These are phyloP conservation scores for Dione vanillae DNA, from an alignment of 2,888 invertebrate genomes.

Conservation along the genomic window DNA sequence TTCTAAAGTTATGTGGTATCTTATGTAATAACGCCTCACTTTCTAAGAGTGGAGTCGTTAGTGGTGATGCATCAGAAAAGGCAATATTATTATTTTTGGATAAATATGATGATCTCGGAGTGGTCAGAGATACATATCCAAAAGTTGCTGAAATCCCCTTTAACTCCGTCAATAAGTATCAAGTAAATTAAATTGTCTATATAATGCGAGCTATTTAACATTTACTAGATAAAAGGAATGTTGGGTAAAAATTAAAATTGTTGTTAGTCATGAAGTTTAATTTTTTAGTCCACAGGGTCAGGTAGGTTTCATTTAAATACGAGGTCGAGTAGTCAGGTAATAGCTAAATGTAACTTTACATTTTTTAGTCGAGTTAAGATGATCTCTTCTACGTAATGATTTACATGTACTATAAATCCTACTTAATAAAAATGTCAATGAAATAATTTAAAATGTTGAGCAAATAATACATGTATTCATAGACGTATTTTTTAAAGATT, in stretches of 20 bases:
- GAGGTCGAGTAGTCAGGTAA: constrained; percentile 11
- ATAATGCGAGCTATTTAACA: not conserved
- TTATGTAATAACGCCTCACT: constrained; percentile 98
- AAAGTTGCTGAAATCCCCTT: constrained; percentile 96
- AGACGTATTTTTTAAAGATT: too few relatives aligned
- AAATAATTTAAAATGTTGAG: not conserved
- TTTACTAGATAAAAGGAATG: not conserved
- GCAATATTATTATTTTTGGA: constrained; percentile 92
- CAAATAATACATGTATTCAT: too few relatives aligned
- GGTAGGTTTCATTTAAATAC: constrained; percentile 17
- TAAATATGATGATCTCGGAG: constrained; percentile 87
- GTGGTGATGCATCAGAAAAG: constrained; percentile 96
- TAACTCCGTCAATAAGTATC: constrained; percentile 97
- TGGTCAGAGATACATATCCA: constrained; percentile 89
- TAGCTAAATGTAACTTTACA: constrained; percentile 16
- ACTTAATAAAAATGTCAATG: not conserved
- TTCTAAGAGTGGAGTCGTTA: constrained; percentile 90
- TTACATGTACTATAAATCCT: not conserved
- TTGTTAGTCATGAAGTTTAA: constrained; percentile 10
- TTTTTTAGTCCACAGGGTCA: constrained; percentile 21
- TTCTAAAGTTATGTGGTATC: constrained; percentile 94
- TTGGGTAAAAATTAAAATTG: constrained; percentile 4
- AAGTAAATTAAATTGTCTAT: constrained; percentile 69
- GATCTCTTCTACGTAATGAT: not conserved
- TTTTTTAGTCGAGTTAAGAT: not conserved